These are phyloP conservation scores for Episyrphus balteatus DNA, from an alignment of 1,140 invertebrate genomes.

Conservation along the genomic window DNA sequence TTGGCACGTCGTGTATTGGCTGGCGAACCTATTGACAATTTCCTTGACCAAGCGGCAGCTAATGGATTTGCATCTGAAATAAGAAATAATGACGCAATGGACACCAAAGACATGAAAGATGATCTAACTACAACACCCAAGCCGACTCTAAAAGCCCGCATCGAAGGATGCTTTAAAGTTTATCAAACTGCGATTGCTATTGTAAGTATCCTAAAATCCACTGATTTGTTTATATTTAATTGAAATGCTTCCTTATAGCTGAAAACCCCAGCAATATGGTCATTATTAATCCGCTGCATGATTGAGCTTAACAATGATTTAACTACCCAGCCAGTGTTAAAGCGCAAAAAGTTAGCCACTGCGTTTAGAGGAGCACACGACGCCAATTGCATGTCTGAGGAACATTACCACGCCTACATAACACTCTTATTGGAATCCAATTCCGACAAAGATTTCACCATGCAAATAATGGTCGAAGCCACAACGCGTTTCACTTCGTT, in stretches of 20 bases:
- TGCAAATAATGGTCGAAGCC: slow-evolving; percentile 20
- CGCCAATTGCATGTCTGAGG: slow-evolving; percentile 18
- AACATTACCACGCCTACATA: slow-evolving; percentile 18
- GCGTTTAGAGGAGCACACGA: slow-evolving; percentile 25
- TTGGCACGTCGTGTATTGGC: slow-evolving; percentile 27
- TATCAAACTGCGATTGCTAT: slow-evolving; percentile 25
- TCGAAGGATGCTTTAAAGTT: slow-evolving; percentile 21
- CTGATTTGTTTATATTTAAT: not conserved
- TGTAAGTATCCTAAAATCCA: slow-evolving; percentile 3
- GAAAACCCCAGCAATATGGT: slow-evolving; percentile 15
- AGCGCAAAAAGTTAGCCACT: slow-evolving; percentile 19
- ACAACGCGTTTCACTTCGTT: slow-evolving; percentile 11
- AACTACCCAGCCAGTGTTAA: slow-evolving; percentile 10
- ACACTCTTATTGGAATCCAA: slow-evolving; percentile 18
- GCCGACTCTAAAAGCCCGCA: slow-evolving; percentile 18
- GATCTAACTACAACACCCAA: not conserved
- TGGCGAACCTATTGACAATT: slow-evolving; percentile 20
- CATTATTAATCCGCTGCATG: slow-evolving; percentile 24
- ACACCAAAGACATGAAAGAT: not conserved
- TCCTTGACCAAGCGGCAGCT: slow-evolving; percentile 5
- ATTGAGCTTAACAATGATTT: slow-evolving; percentile 18
- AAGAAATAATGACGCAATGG: not conserved
- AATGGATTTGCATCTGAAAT: not conserved
- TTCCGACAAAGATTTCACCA: slow-evolving; percentile 10
- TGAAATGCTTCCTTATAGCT: slow-evolving; percentile 7